These are phyloP conservation scores for Macroteleia sp. DNA, from an alignment of 2,888 invertebrate species.

Conservation along the genomic window DNA sequence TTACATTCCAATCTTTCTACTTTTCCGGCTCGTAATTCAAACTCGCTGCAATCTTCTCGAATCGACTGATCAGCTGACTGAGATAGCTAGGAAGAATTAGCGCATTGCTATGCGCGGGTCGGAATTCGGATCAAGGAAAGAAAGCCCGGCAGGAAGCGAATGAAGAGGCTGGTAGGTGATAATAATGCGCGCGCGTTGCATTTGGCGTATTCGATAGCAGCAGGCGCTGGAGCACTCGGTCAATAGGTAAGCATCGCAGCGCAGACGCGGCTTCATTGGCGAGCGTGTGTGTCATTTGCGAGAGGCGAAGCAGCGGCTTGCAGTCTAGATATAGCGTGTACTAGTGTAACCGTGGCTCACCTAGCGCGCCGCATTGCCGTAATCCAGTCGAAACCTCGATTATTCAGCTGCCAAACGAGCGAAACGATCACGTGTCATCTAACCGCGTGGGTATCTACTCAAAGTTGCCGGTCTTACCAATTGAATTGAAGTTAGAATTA, in stretches of 20 bases:
- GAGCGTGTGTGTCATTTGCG: constrained; percentile 64
- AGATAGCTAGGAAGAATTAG: background rate
- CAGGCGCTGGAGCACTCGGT: constrained; percentile 74
- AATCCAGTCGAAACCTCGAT: constrained; percentile 48
- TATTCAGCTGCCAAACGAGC: constrained; percentile 14
- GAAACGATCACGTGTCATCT: constrained; percentile 17
- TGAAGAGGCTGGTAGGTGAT: constrained; percentile 22
- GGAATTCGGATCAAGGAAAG: constrained; percentile 34
- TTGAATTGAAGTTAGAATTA: background rate
- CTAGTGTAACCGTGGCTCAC: constrained; percentile 68
- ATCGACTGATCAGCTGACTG: constrained; percentile 14
- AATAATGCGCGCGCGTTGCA: constrained; percentile 50
- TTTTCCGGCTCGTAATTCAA: too few relatives aligned
- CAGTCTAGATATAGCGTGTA: constrained; percentile 58
- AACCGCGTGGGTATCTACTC: constrained; percentile 1
- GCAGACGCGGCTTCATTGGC: constrained; percentile 77
- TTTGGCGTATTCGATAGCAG: constrained; percentile 39
- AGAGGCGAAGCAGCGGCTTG: constrained; percentile 57
- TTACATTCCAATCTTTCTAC: too few relatives aligned
- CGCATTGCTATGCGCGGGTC: background rate
- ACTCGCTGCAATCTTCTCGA: background rate
- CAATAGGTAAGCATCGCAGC: constrained; percentile 80
- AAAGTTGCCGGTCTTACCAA: background rate
- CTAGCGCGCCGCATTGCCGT: constrained; percentile 78
- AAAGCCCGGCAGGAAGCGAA: constrained; percentile 21